phyloP scores from a whole-genome alignment of 2,888 invertebrate genomes.

The Caprella mutica region DNA sequence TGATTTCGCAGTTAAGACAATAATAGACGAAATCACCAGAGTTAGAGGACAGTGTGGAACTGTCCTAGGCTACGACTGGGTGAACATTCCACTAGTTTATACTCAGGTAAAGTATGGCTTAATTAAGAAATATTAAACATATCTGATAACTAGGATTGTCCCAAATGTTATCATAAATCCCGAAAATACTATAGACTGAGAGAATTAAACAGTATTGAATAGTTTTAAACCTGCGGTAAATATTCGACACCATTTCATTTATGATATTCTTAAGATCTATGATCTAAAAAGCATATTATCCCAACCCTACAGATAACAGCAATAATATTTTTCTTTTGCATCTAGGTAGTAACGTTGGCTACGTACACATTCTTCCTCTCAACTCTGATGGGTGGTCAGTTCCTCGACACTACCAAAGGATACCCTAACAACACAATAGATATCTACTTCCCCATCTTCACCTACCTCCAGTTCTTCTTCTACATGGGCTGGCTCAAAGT shows the following conservation, averaged over 20 bases:
- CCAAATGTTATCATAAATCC: too few relatives aligned
- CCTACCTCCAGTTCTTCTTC: constrained; percentile 79
- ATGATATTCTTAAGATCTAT: too few relatives aligned
- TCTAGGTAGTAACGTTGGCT: constrained; percentile 79
- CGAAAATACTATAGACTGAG: too few relatives aligned
- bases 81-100: constrained; percentile 9
- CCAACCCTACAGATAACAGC: too few relatives aligned
- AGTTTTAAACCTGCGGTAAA: too few relatives aligned
- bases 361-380: constrained; percentile 84
- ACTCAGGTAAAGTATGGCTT: constrained; percentile 4
- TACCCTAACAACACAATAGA: constrained; percentile 41
- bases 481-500: constrained; percentile 92
- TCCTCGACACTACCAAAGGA: constrained; percentile 51
- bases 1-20: constrained; percentile 84
- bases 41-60: constrained; percentile 71
- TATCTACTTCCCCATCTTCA: constrained; percentile 80
- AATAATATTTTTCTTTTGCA: too few relatives aligned
- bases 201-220: too few relatives aligned
- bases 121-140: too few relatives aligned
- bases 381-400: constrained; percentile 74
- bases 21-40: constrained; percentile 76
- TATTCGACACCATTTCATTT: too few relatives aligned
- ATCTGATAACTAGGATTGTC: too few relatives aligned
- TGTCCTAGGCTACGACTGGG: constrained; percentile 78
- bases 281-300: too few relatives aligned